Conservation (phyloP, 2,888 invertebrate genomes). For the Hirtodrosophila duncani region DNA sequence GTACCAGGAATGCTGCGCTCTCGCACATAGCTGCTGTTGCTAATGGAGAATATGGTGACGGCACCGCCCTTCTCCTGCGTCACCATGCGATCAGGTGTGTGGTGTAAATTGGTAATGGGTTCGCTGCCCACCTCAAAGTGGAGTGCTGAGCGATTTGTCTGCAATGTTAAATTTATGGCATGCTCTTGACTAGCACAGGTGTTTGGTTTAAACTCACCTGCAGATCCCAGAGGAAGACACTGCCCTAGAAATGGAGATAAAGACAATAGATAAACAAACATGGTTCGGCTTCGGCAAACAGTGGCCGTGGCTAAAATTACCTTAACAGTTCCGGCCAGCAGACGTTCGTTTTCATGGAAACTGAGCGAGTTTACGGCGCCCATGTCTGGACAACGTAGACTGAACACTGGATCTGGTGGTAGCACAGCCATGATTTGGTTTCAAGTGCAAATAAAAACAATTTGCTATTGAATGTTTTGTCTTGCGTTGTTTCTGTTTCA, state of each 20-base stretch:
- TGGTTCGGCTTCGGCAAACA: no score
- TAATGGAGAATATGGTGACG: conserved; percentile 83
- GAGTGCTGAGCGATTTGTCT: conserved; percentile 85
- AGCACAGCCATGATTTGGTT: conserved; percentile 82
- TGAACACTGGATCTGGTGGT: conserved; percentile 86
- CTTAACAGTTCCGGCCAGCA: conserved; percentile 86
- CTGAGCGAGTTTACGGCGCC: conserved; percentile 85
- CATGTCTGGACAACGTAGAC: conserved; percentile 85
- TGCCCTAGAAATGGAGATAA: no score
- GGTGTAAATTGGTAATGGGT: conserved; percentile 77
- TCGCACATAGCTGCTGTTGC: conserved; percentile 82
- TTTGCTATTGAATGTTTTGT: conserved; percentile 4
- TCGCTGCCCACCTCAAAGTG: conserved; percentile 84
- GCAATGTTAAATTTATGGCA: conserved; percentile 36
- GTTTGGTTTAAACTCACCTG: conserved; percentile 80
- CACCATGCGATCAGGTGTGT: conserved; percentile 82
- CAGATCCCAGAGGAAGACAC: conserved; percentile 88
- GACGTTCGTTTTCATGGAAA: conserved; percentile 83
- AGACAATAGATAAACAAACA: no score
- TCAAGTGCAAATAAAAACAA: neutral
- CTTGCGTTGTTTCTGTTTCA: conserved; percentile 11
- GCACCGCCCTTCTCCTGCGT: conserved; percentile 87
- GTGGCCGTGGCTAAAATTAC: no score
- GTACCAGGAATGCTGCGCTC: conserved; percentile 81
- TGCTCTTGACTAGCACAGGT: neutral